These are phyloP conservation scores for Cynodonichthys magdalenae DNA, from an alignment of 2,797 vertebrate genomes.

Conservation along the genomic window DNA sequence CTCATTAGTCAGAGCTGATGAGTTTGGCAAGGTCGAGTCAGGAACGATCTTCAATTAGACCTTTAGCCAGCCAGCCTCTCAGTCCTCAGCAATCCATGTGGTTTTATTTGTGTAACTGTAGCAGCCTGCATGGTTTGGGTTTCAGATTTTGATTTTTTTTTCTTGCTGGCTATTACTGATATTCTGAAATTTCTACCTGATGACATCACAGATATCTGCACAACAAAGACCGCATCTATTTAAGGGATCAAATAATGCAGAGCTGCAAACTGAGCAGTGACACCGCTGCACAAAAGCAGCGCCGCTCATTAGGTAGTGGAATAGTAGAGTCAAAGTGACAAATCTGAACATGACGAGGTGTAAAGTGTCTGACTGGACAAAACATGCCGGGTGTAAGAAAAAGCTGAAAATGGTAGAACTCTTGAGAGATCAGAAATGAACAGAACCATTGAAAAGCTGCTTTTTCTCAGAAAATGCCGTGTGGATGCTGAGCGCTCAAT, in stretches of 20 bases:
- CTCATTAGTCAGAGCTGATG: constrained; percentile 56
- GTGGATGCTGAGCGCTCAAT: too few species aligned
- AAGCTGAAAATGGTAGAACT: background rate
- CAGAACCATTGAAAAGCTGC: background rate
- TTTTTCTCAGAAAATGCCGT: background rate
- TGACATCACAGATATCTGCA: background rate
- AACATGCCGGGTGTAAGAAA: background rate
- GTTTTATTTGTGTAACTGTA: background rate
- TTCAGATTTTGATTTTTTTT: background rate
- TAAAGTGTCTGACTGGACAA: constrained; percentile 20
- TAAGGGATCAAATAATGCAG: background rate
- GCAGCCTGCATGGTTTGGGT: background rate
- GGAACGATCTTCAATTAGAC: constrained; percentile 31
- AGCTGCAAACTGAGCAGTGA: background rate
- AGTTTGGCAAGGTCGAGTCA: constrained; percentile 42
- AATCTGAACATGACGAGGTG: constrained; percentile 14
- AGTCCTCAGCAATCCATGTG: background rate
- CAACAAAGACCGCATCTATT: background rate
- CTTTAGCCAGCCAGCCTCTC: constrained; percentile 6
- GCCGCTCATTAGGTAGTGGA: constrained; percentile 12
- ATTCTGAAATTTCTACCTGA: constrained; percentile 3
- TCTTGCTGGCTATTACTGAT: background rate
- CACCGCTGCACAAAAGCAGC: background rate
- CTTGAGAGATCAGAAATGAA: background rate
- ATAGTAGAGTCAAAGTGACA: constrained; percentile 22